These are phyloP conservation scores for Podotricha telesiphe DNA, from an alignment of 2,888 invertebrate species.

Conservation along the genomic window DNA sequence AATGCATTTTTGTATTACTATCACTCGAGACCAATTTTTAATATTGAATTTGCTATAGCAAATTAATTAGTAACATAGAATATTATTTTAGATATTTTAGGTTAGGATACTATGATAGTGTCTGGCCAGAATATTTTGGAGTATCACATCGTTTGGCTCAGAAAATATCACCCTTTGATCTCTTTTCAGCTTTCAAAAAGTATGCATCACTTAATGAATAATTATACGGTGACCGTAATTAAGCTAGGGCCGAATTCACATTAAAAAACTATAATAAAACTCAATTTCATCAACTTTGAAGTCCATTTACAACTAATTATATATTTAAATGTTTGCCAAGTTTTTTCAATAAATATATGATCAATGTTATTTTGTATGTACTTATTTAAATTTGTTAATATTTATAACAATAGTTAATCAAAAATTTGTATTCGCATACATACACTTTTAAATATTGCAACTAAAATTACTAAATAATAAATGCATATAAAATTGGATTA, in stretches of 20 bases:
- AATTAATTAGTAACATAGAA: constrained; percentile 79
- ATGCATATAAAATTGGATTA: not conserved
- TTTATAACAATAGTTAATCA: not conserved
- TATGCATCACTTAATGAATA: constrained; percentile 79
- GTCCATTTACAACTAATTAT: not conserved
- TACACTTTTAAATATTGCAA: not conserved
- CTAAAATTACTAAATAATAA: not conserved
- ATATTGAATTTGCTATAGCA: constrained; percentile 79
- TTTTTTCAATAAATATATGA: not conserved
- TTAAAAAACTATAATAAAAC: constrained; percentile 7
- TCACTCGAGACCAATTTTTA: constrained; percentile 82
- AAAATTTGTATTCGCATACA: constrained; percentile 3
- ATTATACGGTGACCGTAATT: constrained; percentile 72
- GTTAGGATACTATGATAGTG: constrained; percentile 83
- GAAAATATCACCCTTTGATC: constrained; percentile 83
- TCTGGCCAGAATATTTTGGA: constrained; percentile 84
- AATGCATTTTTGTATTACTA: constrained; percentile 76
- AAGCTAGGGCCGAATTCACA: constrained; percentile 22
- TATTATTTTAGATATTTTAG: constrained; percentile 83
- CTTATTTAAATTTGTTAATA: not conserved
- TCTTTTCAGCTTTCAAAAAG: constrained; percentile 83
- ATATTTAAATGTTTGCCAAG: constrained; percentile 2
- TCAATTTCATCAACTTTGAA: not conserved
- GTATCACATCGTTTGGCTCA: constrained; percentile 84
- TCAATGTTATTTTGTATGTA: constrained; percentile 12